Evolutionary conservation across 1,140 invertebrate species (phyloP).

Genomic region (Cataglyphis hispanica): DNA sequence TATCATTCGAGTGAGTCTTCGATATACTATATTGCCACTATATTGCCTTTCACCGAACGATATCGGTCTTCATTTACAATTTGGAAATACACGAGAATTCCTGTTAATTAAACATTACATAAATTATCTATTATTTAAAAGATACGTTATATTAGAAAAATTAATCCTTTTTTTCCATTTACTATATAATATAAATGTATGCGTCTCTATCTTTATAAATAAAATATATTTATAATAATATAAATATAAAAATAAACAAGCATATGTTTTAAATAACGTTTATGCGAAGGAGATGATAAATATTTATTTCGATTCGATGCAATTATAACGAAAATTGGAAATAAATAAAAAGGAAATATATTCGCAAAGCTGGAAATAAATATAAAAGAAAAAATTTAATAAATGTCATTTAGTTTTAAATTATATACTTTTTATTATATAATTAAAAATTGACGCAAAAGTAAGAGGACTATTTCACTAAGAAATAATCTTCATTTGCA

Average conservation of each 20-base stretch:
- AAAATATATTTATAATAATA: background rate
- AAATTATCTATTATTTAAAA: background rate
- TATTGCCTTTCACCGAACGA: background rate
- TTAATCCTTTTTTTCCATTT: background rate
- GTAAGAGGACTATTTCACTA: background rate
- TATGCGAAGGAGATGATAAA: no score
- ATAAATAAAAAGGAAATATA: background rate
- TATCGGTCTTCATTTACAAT: constrained; percentile 19
- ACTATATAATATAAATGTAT: background rate
- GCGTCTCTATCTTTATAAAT: background rate
- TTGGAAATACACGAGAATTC: background rate
- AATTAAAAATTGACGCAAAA: constrained; percentile 19
- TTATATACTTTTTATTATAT: background rate
- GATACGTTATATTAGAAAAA: background rate
- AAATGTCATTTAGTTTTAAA: constrained; percentile 24
- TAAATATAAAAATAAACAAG: background rate
- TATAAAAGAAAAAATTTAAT: background rate
- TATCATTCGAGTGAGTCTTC: background rate
- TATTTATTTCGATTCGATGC: no score
- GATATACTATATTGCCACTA: background rate
- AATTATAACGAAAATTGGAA: background rate
- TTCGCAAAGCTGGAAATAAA: background rate
- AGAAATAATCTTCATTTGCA: constrained; percentile 42
- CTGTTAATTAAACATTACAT: constrained; percentile 10
- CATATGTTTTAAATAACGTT: no score